Evolutionary conservation across 2,113 vertebrate species (phyloP), one percentile per base, ranked within the genome.

Genomic region (Bolborhynchus lineola): DNA sequence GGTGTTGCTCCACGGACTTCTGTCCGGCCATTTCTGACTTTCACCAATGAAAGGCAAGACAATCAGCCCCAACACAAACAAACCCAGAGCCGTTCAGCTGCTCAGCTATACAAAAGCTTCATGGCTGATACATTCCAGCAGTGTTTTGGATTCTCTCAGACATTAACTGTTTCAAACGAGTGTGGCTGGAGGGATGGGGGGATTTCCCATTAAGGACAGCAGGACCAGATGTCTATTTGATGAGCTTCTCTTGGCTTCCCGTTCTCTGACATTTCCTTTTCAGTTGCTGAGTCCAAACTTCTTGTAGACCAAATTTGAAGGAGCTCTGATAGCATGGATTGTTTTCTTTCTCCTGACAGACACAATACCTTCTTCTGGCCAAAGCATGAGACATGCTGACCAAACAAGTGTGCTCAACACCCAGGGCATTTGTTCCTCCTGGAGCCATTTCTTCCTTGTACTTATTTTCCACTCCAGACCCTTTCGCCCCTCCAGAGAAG

Each of bases 111-210:
- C 88, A 87, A 95, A 88, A 88, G 83, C 91, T 94, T 72, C 35
- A 10, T 76, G 9, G 16, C 77, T 92, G 92, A 95, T 91, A 92
- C 91, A 95, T 96, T 95, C 96, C 96, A 91, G 86, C 83, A 65
- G 93, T 96, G 81, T 92, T 95, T 96, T 79, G 74, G 93, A 96
- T 96, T 96, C 86, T 77, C 93, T 93, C 59, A 72, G 91, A 92
- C 80, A 74, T 96, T 96, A 94, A 97, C 80, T 91, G 93, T 95
- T 96, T 96, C 90, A 68, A 96, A 96, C 92, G 74, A 94, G 69
- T 0, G 0, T 89, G 81, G 41, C 81, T 89, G 77, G 57, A 82
- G 37, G 33, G 57, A 67, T 65, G 29, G 60, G 57, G 47, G 88
- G 29, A 77, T 89, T 93, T 96, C 95, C 96, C 86, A 85, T 82